A percentile compares a stretch with the other conserved stretches of the same genome.
Evolutionary conservation across 2,888 invertebrate species (phyloP).

Genomic region (Myopa testacea): DNA sequence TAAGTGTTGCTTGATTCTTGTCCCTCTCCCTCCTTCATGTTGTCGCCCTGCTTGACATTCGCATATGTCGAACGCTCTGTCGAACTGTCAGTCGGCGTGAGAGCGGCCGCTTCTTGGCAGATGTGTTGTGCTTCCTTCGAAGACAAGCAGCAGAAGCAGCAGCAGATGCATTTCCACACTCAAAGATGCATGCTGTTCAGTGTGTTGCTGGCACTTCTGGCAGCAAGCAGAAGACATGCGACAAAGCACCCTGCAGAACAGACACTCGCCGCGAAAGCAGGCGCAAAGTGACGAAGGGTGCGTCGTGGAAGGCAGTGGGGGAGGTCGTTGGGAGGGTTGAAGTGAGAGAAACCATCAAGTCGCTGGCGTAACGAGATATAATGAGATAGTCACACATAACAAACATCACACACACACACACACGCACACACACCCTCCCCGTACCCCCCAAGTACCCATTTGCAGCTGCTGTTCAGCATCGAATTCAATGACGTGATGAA

Average conservation of each 20-base stretch:
- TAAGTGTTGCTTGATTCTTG: constrained; percentile 35
- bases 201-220: constrained; percentile 30
- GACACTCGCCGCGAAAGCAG: neutral
- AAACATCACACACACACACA: neutral
- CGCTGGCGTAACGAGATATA: constrained; percentile 17
- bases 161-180: constrained; percentile 27
- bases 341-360: neutral
- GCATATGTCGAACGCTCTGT: neutral
- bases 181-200: constrained; percentile 25
- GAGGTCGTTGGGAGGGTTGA: neutral
- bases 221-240: constrained; percentile 31
- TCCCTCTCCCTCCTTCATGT: neutral
- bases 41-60: neutral
- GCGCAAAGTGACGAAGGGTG: neutral
- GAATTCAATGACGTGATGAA: neutral
- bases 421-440: too few species aligned
- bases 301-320: neutral
- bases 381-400: constrained; percentile 38
- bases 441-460: too few species aligned
- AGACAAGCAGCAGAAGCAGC: neutral
- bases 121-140: constrained; percentile 8
- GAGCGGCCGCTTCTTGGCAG: neutral
- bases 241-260: constrained; percentile 27
- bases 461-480: neutral
- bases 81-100: constrained; percentile 18